These are phyloP conservation scores for Chloroclysta siterata DNA, from an alignment of 2,888 invertebrate species.

Conservation along the genomic window DNA sequence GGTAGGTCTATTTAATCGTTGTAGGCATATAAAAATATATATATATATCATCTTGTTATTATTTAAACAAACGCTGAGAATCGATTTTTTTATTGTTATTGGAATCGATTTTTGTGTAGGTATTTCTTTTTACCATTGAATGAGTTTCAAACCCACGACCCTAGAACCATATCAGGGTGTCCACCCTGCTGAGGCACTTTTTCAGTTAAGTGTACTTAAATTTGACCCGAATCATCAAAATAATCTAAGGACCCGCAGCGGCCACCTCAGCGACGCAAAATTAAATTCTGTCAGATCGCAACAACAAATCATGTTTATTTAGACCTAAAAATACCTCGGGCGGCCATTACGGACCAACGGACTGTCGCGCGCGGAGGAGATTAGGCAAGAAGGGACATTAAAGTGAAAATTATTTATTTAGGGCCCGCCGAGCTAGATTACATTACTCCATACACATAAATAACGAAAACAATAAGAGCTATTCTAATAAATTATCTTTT, in stretches of 20 bases:
- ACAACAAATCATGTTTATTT: slow-evolving; percentile 85
- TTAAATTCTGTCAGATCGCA: slow-evolving; percentile 82
- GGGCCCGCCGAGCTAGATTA: slow-evolving; percentile 82
- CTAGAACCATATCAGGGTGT: not conserved
- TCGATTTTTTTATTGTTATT: too few relatives aligned
- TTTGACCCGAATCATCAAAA: slow-evolving; percentile 69
- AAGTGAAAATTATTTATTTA: slow-evolving; percentile 85
- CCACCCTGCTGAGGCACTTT: not conserved
- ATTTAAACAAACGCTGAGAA: too few relatives aligned
- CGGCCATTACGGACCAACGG: slow-evolving; percentile 80
- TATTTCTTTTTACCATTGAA: not conserved
- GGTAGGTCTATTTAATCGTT: too few relatives aligned
- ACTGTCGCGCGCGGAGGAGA: slow-evolving; percentile 77
- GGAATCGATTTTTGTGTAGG: too few relatives aligned
- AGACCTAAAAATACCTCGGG: slow-evolving; percentile 84
- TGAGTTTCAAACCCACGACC: not conserved
- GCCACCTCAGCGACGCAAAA: slow-evolving; percentile 68
- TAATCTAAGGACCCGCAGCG: slow-evolving; percentile 78
- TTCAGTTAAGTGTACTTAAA: slow-evolving; percentile 21
- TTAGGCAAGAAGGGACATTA: slow-evolving; percentile 85
- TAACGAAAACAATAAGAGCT: slow-evolving; percentile 85
- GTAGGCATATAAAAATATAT: too few relatives aligned
- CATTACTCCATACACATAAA: slow-evolving; percentile 85
- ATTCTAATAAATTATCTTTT: slow-evolving; percentile 86
- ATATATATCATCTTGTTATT: too few relatives aligned